Conservation (phyloP, 2,888 invertebrate species). For the Tetragonisca angustula region DNA sequence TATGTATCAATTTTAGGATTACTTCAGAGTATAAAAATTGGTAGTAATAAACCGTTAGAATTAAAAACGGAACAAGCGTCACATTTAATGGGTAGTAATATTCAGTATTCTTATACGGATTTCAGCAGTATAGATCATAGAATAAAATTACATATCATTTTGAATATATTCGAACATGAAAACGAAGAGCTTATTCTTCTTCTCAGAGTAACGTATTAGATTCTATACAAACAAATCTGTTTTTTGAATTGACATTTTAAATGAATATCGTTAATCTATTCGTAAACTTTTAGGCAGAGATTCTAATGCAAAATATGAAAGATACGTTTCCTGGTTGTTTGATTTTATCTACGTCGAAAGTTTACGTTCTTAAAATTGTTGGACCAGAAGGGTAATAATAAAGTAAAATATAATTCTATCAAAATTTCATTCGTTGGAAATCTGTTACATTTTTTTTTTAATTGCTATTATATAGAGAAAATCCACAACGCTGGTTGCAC, state of each 20-base stretch:
- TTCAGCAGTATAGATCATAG: slow-evolving; percentile 86
- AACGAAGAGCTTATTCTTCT: slow-evolving; percentile 86
- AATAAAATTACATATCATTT: slow-evolving; percentile 86
- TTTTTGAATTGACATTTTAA: background rate
- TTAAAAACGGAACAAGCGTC: slow-evolving; percentile 76
- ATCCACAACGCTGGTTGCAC: slow-evolving; percentile 85
- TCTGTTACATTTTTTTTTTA: slow-evolving; percentile 8
- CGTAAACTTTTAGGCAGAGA: slow-evolving; percentile 75
- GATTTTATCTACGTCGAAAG: slow-evolving; percentile 85
- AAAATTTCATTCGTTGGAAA: background rate
- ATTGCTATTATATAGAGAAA: slow-evolving; percentile 80
- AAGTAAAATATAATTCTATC: background rate
- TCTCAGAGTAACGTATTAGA: slow-evolving; percentile 82
- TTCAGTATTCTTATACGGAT: slow-evolving; percentile 86
- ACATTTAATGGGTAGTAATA: slow-evolving; percentile 75
- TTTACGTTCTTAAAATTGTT: slow-evolving; percentile 85
- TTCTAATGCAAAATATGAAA: slow-evolving; percentile 82
- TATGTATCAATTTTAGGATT: slow-evolving; percentile 79
- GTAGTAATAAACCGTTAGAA: slow-evolving; percentile 83
- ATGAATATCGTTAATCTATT: background rate
- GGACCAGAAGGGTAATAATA: slow-evolving; percentile 82
- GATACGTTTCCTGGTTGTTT: slow-evolving; percentile 84
- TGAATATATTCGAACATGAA: slow-evolving; percentile 85
- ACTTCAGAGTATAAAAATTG: slow-evolving; percentile 84
- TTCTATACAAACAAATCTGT: background rate